phyloP scores from a whole-genome alignment of 2,888 invertebrate species.

The Drosophila sordidula region DNA sequence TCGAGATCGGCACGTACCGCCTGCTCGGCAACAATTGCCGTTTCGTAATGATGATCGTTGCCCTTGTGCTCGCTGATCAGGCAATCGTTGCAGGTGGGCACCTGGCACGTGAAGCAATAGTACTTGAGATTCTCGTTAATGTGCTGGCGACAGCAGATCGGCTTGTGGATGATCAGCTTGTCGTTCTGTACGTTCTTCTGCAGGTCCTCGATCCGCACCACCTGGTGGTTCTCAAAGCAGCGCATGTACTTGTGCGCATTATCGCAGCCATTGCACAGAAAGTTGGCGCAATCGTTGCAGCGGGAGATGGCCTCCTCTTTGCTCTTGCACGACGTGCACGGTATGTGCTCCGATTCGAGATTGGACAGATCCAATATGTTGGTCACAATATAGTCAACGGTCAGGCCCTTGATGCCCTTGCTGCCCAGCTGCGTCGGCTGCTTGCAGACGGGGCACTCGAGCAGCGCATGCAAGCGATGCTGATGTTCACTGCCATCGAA shows the following conservation, averaged over 20 bases:
- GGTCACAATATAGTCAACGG: constrained; percentile 94
- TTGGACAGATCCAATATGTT: constrained; percentile 93
- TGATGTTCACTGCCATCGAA: constrained; percentile 71
- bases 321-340: constrained; percentile 97
- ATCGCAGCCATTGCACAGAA: constrained; percentile 96
- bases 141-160: constrained; percentile 93
- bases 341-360: constrained; percentile 89
- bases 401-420: constrained; percentile 92
- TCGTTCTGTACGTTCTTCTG: constrained; percentile 88
- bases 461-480: constrained; percentile 43
- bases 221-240: constrained; percentile 97
- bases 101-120: constrained; percentile 94
- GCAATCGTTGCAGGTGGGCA: constrained; percentile 95
- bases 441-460: constrained; percentile 92
- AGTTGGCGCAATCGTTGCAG: constrained; percentile 97
- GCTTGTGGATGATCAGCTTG: constrained; percentile 94
- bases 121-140: constrained; percentile 93
- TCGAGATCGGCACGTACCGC: constrained; percentile 92
- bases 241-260: constrained; percentile 98
- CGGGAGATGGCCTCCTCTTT: constrained; percentile 97
- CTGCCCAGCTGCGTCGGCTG: constrained; percentile 93
- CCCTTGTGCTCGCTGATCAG: constrained; percentile 93
- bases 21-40: constrained; percentile 92
- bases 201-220: constrained; percentile 94
- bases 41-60: constrained; percentile 93